Evolutionary conservation across 2,113 vertebrate genomes (phyloP).

Genomic region (Lycocorax pyrrhopterus): DNA sequence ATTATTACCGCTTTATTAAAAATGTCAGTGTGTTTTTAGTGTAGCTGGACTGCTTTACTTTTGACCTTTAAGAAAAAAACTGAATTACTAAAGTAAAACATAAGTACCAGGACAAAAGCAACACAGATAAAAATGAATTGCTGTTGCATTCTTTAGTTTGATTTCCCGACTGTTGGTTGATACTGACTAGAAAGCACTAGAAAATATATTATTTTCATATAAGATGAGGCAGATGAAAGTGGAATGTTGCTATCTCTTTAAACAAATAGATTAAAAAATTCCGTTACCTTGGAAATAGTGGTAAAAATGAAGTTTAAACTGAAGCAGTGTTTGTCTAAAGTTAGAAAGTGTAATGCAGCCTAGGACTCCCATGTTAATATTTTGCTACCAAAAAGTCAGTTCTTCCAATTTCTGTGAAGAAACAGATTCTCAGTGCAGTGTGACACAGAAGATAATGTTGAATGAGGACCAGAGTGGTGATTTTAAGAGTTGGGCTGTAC

Average conservation of each 20-base stretch:
- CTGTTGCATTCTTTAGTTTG: neutral
- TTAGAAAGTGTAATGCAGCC: neutral
- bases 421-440: neutral
- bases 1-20: neutral
- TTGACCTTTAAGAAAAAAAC: neutral
- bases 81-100: neutral
- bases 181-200: neutral
- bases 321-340: neutral
- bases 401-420: neutral
- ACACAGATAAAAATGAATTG: neutral
- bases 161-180: neutral
- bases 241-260: neutral
- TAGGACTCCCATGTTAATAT: neutral
- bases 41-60: neutral
- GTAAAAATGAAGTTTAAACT: neutral
- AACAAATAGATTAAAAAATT: neutral
- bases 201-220: neutral
- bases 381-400: neutral
- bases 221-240: neutral
- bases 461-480: neutral
- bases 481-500: neutral
- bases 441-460: neutral
- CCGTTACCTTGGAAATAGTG: neutral
- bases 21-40: neutral
- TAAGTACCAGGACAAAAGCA: neutral